Conservation (phyloP, 2,113 vertebrate genomes). For the Chiloscyllium plagiosum region DNA sequence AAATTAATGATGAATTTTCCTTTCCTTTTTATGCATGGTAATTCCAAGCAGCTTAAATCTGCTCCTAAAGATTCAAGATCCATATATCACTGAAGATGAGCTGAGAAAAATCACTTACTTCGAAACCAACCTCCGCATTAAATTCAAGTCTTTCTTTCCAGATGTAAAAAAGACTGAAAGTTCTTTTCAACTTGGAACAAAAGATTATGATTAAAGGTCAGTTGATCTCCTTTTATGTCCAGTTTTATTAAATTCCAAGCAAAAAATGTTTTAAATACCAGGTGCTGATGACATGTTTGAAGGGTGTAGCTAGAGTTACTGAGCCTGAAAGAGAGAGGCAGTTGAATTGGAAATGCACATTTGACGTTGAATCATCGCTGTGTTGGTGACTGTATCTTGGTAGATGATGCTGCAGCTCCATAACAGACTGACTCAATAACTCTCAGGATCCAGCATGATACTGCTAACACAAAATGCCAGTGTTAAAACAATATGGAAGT, state of each 20-base stretch:
- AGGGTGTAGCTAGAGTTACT: background rate
- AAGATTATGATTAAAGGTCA: background rate
- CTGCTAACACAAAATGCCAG: no score
- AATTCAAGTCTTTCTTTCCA: background rate
- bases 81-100: background rate
- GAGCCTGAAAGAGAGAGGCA: background rate
- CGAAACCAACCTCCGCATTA: background rate
- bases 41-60: background rate
- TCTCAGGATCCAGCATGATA: background rate
- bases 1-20: background rate
- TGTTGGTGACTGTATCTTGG: background rate
- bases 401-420: background rate
- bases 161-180: background rate
- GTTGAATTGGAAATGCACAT: conserved; percentile 1
- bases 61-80: conserved; percentile 10
- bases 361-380: background rate
- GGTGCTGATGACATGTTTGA: background rate
- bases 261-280: background rate
- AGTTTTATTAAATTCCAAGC: background rate
- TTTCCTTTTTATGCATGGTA: background rate
- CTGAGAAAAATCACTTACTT: background rate
- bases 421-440: background rate
- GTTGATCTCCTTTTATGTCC: background rate
- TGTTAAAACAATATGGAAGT: background rate
- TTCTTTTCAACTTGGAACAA: conserved; percentile 10